Conservation (phyloP, 2,113 vertebrate species). For the Hirundichthys speculiger region DNA sequence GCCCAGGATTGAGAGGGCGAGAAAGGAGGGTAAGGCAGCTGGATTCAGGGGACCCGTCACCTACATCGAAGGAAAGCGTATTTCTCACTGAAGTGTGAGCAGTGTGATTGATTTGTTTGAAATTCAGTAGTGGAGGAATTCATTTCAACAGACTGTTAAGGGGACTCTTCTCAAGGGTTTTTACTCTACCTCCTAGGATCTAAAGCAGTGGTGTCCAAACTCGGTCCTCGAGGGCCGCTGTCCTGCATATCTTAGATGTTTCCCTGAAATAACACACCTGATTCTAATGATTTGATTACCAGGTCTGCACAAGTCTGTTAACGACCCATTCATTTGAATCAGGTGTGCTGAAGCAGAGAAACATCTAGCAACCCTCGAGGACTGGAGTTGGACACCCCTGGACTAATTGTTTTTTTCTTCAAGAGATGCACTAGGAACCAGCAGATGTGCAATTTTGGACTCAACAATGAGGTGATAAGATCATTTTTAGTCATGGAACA, state of each 20-base stretch:
- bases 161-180: conserved; percentile 1
- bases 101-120: not conserved
- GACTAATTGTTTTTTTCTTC: not conserved
- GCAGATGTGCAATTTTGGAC: too few species aligned
- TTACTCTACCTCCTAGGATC: not conserved
- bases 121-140: not conserved
- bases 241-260: too few species aligned
- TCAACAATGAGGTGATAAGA: too few species aligned
- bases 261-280: too few species aligned
- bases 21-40: conserved; percentile 4
- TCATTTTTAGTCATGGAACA: not conserved
- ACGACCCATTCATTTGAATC: too few species aligned
- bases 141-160: not conserved
- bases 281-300: too few species aligned
- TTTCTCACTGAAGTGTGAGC: not conserved
- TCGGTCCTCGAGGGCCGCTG: too few species aligned
- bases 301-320: too few species aligned
- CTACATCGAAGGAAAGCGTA: not conserved
- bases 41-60: conserved; percentile 2
- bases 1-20: not conserved
- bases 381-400: too few species aligned
- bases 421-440: not conserved
- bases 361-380: too few species aligned
- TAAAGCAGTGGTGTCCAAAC: not conserved
- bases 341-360: too few species aligned